Base-by-base conservation (phyloP, 2,113 vertebrate species). In the Microcebus lehilahytsara region DNA sequence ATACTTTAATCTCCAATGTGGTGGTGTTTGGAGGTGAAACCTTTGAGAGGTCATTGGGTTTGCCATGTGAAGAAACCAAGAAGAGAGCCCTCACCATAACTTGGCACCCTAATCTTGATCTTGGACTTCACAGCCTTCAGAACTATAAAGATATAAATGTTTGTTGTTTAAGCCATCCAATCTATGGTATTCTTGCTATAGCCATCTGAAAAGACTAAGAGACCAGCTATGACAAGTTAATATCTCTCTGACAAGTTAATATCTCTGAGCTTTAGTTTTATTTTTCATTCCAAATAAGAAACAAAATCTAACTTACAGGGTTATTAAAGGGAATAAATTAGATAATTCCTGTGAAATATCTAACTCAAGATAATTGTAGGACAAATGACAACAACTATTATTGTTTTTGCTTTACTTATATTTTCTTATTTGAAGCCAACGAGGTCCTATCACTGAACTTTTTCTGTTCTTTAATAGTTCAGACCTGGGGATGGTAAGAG, bases 141-240 rank as follows among this genome's bases (percentile, higher is more conserved):
- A 93, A 79, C 53, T 79, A 3, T 46, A n/a, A 89, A 89, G n/a
- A 53, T 46, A 62, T 69, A 96, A 85, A 56, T 71, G 14, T 69
- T 58, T 79, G 22, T 85, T 78, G n/a, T 42, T 85, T 51, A 96
- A 62, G 56, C 11, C 16, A 51, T 22, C 7, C 22, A 72, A 16
- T 32, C 27, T 17, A 64, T 37, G 58, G 23, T 84, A 56, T 62
- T 88, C 23, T 23, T 96, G 81, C 53, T 53, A n/a, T 40, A 71
- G 32, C 30, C n/a, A 19, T 32, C 42, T 72, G 13, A 32, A 30
- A 23, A 85, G 53, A 71, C 34, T 79, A 58, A 64, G 22, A 71
- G 25, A 92, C 30, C 40, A 93, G 60, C 42, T 94, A n/a, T 71
- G 32, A 88, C 64, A 88, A 91, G 53, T 85, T 96, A 72, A 95